Evolutionary conservation across 2,797 vertebrate genomes (phyloP), one percentile per base, ranked within the genome.

Genomic region (Parauchenoglanis punctatus): DNA sequence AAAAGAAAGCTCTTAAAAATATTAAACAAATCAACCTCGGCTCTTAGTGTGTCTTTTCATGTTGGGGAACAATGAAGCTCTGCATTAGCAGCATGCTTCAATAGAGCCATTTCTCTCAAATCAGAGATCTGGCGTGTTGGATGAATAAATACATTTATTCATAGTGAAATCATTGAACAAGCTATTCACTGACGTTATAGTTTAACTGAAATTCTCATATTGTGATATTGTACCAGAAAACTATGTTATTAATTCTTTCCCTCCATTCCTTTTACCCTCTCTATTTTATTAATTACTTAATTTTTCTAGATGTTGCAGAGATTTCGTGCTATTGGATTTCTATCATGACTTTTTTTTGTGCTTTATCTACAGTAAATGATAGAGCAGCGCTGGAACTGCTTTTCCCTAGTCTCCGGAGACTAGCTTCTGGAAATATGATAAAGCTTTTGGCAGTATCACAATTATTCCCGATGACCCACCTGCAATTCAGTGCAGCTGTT

Each of bases 11-110:
- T 93, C 93, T 91, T 89, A 90, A 92, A 93, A 90, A 94, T 94
- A 93, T 95, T 94, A 95, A 95, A 94, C 93, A 94, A 95, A 95
- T 95, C 92, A 94, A 93, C 92, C 89, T 88, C 23, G 68, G 91
- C 93, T 86, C 59, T 91, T 77, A 83, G 88, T 92, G 85, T 90
- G 90, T 94, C 85, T 85, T 89, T 89, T 90, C 86, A 91, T 93
- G 93, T 95, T 93, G 90, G 92, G 94, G 94, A 93, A 91, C 92
- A 93, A 77, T 86, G 92, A 92, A 92, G 93, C 91, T 93, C 92
- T 92, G 92, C 90, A 92, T 94, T 93, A 92, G 93, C 91, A 91
- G 88, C 90, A 91, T 90, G 88, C 91, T 87, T 84, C 40, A 78
- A 87, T 85, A 88, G 91, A 92, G 92, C 93, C 91, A 92, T 90